Evolutionary conservation across 2,113 vertebrate species (phyloP).

Genomic region (Apodemus speciosus): DNA sequence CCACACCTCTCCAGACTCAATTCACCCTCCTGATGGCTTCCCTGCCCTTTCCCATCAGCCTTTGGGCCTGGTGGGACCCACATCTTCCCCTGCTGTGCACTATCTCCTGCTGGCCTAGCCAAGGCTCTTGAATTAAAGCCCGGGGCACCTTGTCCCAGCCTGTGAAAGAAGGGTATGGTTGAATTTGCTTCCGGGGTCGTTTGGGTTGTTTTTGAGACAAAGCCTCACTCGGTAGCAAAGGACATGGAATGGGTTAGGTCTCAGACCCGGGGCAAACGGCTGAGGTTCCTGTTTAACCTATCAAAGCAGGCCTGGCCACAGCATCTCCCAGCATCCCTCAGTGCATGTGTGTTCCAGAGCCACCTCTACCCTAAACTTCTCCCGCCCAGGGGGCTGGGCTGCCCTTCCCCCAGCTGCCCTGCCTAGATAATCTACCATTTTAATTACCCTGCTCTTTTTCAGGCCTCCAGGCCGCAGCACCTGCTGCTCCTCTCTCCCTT

Average conservation of each 20-base stretch:
- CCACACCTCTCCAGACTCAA: neutral
- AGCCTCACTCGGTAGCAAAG: neutral
- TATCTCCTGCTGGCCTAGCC: conserved; percentile 2
- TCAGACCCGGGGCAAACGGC: neutral
- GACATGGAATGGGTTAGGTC: neutral
- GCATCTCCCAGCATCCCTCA: neutral
- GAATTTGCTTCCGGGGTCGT: neutral
- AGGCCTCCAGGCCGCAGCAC: neutral
- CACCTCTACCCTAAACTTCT: neutral
- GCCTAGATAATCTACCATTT: neutral
- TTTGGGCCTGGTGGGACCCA: too few species aligned
- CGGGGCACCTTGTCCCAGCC: neutral
- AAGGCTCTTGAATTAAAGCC: conserved; percentile 58
- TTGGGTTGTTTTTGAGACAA: neutral
- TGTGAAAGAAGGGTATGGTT: neutral
- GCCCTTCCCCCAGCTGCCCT: neutral
- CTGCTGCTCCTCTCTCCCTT: neutral
- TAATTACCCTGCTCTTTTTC: neutral
- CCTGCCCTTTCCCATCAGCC: rapidly evolving
- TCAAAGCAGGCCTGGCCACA: neutral
- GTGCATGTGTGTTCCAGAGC: neutral
- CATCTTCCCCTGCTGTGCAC: neutral
- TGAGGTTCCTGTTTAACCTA: too few species aligned
- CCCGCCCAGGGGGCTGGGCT: neutral
- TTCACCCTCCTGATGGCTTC: neutral